Evolutionary conservation across 2,888 invertebrate genomes (phyloP), one percentile per base, ranked within the genome.

Genomic region (Archips xylosteana): DNA sequence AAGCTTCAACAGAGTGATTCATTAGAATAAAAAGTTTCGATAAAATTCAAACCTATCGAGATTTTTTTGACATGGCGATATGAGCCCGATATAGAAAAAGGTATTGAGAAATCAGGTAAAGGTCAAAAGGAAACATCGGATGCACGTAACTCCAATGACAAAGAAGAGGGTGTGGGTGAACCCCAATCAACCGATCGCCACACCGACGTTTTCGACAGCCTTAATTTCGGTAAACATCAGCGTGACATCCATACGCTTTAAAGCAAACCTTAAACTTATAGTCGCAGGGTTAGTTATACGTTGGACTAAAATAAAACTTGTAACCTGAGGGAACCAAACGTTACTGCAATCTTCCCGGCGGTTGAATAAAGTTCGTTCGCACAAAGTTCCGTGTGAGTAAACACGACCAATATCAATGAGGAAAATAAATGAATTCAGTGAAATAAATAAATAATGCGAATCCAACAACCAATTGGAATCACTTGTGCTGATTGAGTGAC

Each of bases 111-210:
- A 4, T 57, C 57, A 57, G 57, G 57, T 32, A 12, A 57, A 57
- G 12, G 32, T 57, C 23, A 57, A 57, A 12, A 9, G 57, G 4
- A 32, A 57, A 57, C 12, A 32, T 23, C 10, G 12, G 57, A 57
- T 57, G 57, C 32, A 32, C 57, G 57, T 57, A 12, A 32, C 57
- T 49, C 65, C 32, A 32, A n/a, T 32, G 71, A 71, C 65, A 71
- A 71, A 60, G 64, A 71, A 71, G 49, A 71, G 59, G 71, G 64
- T 71, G 47, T 45, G 34, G 54, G 57, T 34, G 36, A 36, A 65
- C 71, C 71, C 71, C 39, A 65, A 71, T 71, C 65, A 49, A 49
- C 47, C 49, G 39, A 59, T 64, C 39, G 49, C 39, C 39, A 39
- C n/a, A 49, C 39, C 57, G 23, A 13, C 23, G 49, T 32, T 60